phyloP scores from a whole-genome alignment of 1,140 invertebrate species.

The Druon quercuslanigerum region DNA sequence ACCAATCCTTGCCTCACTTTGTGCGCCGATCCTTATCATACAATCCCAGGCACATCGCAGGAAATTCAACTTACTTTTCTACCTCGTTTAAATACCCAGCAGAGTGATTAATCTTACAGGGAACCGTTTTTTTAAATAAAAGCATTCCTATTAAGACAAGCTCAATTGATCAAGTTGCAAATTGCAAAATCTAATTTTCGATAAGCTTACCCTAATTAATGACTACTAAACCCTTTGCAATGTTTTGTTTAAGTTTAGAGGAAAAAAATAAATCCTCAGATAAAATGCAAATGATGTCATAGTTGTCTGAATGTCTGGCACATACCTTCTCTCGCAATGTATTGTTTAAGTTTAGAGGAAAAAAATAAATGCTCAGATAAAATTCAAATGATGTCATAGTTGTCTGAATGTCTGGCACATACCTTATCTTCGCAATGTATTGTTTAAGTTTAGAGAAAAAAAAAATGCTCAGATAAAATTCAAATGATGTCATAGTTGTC shows the following conservation, averaged over 20 bases:
- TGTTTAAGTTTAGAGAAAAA: background rate
- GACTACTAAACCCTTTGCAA: background rate
- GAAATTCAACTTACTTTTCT: slow-evolving; percentile 4
- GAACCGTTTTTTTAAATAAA: background rate
- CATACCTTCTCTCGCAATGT: background rate
- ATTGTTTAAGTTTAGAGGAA: background rate
- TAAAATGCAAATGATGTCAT: background rate
- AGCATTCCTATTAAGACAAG: background rate
- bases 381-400: background rate
- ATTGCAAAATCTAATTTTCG: background rate
- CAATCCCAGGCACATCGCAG: slow-evolving; percentile 1
- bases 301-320: background rate
- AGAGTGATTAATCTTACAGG: background rate
- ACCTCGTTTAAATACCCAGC: slow-evolving; percentile 10
- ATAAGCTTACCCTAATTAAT: no score
- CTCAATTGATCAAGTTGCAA: background rate
- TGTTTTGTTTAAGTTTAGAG: background rate
- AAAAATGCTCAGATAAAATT: background rate
- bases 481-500: background rate
- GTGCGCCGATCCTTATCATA: slow-evolving; percentile 15
- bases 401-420: background rate
- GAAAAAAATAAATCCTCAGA: background rate
- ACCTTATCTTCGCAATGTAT: background rate
- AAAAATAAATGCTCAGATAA: background rate
- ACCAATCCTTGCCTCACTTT: slow-evolving; percentile 25